Percentiles rank a stretch among this genome's conserved stretches.
Conservation (phyloP, 2,888 invertebrate species). For the Acleris laterana region DNA sequence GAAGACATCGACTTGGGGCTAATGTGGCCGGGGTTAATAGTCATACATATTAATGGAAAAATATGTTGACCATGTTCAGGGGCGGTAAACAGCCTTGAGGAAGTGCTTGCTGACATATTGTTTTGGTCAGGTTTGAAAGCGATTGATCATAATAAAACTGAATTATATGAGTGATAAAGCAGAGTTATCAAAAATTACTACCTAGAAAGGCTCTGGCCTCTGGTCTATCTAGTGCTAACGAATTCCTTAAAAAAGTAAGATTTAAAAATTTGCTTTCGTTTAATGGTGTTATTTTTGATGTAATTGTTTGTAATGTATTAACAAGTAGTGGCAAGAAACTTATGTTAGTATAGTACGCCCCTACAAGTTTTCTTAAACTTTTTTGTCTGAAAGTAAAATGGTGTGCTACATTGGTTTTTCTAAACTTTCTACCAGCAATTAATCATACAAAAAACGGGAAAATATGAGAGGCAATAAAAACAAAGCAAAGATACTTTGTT, state of each 20-base stretch:
- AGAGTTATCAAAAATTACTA: no score
- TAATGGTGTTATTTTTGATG: no score
- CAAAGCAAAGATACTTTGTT: conserved; percentile 31
- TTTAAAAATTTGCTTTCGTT: no score
- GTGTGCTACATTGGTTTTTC: neutral
- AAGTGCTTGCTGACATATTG: conserved; percentile 8
- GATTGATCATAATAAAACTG: neutral
- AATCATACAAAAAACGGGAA: conserved; percentile 18
- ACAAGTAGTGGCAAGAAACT: no score
- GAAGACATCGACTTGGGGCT: conserved; percentile 67
- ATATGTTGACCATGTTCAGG: conserved; percentile 53
- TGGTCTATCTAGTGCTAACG: no score
- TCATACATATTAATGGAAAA: conserved; percentile 77
- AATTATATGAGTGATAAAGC: no score
- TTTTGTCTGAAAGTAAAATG: no score
- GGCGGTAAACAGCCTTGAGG: conserved; percentile 36
- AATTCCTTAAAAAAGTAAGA: no score
- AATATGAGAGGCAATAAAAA: conserved; percentile 34
- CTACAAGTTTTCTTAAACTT: no score
- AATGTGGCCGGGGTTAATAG: conserved; percentile 73
- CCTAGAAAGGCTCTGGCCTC: no score
- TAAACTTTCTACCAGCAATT: conserved; percentile 17
- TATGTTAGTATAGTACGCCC: no score
- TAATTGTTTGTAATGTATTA: no score
- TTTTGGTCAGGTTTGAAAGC: neutral